Evolutionary conservation across 2,888 invertebrate species (phyloP).

Genomic region (Apocheima hispidaria): DNA sequence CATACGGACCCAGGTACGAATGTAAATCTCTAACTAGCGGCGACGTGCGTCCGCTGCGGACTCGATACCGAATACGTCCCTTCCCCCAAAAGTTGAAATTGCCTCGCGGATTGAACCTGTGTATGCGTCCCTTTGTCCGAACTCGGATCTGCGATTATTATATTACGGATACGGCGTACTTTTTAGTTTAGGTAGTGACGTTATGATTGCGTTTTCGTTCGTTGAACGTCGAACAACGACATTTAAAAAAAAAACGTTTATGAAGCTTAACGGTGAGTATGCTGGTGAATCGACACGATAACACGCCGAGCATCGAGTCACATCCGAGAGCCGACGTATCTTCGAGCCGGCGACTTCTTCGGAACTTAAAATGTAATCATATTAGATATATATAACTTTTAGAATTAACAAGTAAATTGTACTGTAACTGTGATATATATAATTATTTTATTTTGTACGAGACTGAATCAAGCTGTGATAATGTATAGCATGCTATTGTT

Average conservation of each 20-base stretch:
- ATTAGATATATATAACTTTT: background rate
- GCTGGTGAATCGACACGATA: constrained; percentile 3
- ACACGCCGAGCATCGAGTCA: constrained; percentile 7
- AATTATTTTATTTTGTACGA: background rate
- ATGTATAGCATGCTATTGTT: background rate
- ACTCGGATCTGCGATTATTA: constrained; percentile 24
- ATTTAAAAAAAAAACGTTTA: background rate
- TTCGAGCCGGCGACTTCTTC: constrained; percentile 6
- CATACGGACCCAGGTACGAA: constrained; percentile 84
- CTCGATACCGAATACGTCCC: constrained; percentile 58
- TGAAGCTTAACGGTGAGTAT: constrained; percentile 6
- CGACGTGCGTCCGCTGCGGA: constrained; percentile 60
- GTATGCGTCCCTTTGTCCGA: constrained; percentile 22
- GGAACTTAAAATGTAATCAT: background rate
- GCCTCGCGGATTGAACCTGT: constrained; percentile 76
- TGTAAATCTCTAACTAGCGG: constrained; percentile 80
- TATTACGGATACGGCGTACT: constrained; percentile 20
- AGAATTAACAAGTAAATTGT: background rate
- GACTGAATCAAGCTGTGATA: constrained; percentile 5
- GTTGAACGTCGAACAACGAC: background rate
- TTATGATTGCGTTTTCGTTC: constrained; percentile 5
- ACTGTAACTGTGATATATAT: background rate
- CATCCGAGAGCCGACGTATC: background rate
- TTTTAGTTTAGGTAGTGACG: constrained; percentile 17
- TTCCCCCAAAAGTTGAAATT: constrained; percentile 62